phyloP scores from a whole-genome alignment of 2,888 invertebrate genomes.

The Agriopis leucophaearia region DNA sequence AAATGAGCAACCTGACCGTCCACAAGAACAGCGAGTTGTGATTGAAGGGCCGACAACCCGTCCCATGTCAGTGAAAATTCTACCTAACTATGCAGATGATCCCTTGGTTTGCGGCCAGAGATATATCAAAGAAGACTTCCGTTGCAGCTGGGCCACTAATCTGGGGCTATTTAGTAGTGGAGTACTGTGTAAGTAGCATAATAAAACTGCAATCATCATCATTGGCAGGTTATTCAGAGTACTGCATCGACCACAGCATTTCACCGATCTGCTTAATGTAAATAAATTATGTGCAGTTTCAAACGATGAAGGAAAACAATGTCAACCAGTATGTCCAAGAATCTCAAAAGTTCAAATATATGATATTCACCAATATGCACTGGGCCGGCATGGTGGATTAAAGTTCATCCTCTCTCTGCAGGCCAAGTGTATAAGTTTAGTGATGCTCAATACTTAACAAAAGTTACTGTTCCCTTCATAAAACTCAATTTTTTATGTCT shows the following conservation, averaged over 20 bases:
- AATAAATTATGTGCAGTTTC: no score
- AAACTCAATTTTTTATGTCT: neutral
- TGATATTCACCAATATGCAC: no score
- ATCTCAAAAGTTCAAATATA: no score
- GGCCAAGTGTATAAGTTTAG: no score
- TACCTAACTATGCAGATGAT: slow-evolving; percentile 91
- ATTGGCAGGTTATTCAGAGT: no score
- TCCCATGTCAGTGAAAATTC: slow-evolving; percentile 85
- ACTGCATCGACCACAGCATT: no score
- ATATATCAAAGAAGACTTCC: slow-evolving; percentile 90
- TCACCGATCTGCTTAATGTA: no score
- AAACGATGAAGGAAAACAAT: no score
- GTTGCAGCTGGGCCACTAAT: slow-evolving; percentile 86
- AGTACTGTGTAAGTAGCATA: slow-evolving; percentile 87
- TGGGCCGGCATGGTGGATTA: no score
- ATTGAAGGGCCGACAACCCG: slow-evolving; percentile 89
- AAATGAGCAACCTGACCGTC: slow-evolving; percentile 89
- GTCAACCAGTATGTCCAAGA: no score
- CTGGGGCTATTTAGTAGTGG: slow-evolving; percentile 90
- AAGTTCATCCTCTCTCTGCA: no score
- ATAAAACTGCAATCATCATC: neutral
- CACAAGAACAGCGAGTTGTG: slow-evolving; percentile 85
- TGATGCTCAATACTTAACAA: neutral
- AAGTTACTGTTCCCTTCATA: neutral
- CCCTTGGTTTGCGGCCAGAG: slow-evolving; percentile 91